Base-by-base conservation (phyloP, 2,888 invertebrate species). In the Sphaerophoria taeniata region DNA sequence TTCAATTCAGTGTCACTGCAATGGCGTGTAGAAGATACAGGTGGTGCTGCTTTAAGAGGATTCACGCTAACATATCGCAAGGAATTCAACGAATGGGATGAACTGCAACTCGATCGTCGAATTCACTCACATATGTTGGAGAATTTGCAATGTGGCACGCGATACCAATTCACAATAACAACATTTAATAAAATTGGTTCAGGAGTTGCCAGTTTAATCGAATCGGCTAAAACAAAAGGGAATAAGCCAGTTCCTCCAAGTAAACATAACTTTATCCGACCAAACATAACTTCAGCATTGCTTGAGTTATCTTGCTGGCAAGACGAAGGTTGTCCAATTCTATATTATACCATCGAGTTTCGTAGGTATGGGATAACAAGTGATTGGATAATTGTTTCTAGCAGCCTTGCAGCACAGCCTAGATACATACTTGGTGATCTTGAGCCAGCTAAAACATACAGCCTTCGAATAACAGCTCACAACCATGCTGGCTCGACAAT, bases 221-320 rank as follows among this genome's bases (percentile, higher is more conserved):
- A 96, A 12, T 94, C 94, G 12, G 95, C 95, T 0, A 94, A 94
- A 51, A 97, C 97, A 0, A 95, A 96, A 90, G 91, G 91, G 5
- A 90, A 91, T n/a, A 91, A 91, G 51, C 96, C 97, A 0, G 94
- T 95, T 79, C 92, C 95, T 12, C 96, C 96, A 0, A 94, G 94
- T 76, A 94, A 95, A 45, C 95, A 95, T 83, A 95, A 95, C 87
- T 94, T 97, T 39, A 93, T 97, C 3, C 93, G 94, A 58, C 93
- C 95, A 83, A 97, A 97, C 90, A 94, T 95, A 0, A 96, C 97
- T 0, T 95, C 95, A 0, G 95, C 96, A 16, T 94, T 95, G 67
- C 93, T 97, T 16, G 95, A 96, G 89, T 93, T 97, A 85, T 94
- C 95, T 69, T 94, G 95, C 6, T 97, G 97, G 97, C 94, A 95